A percentile compares a stretch with the other conserved stretches of the same genome.
These are phyloP conservation scores for Pimpla rufipes DNA, from an alignment of 2,888 invertebrate genomes.

Conservation along the genomic window DNA sequence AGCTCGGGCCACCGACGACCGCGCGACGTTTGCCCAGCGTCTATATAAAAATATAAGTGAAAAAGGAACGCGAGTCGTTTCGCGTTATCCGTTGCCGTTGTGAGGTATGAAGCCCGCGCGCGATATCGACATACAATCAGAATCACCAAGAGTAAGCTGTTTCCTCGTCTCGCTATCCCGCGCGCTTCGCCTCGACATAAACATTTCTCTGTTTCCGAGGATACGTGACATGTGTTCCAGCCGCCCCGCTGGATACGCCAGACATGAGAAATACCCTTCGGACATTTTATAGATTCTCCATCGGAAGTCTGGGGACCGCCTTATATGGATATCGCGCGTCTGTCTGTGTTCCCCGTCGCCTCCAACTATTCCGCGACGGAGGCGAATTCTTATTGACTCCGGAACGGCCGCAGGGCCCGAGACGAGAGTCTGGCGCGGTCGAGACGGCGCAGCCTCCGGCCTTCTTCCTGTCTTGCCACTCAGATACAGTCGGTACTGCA, in stretches of 20 bases:
- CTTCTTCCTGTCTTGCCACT: too few species aligned
- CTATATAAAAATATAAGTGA: background rate
- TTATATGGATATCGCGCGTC: conserved; percentile 8
- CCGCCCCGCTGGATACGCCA: background rate
- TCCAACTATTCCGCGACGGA: background rate
- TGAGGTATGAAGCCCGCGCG: conserved; percentile 8
- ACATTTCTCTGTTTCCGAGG: background rate
- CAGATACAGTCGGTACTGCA: too few species aligned
- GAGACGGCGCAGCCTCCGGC: conserved; percentile 5
- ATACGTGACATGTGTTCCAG: conserved; percentile 12
- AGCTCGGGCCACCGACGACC: too few species aligned
- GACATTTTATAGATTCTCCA: conserved; percentile 19
- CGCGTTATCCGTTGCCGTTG: background rate
- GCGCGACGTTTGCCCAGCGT: too few species aligned
- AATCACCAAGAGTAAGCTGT: conserved; percentile 21
- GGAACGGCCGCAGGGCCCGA: background rate
- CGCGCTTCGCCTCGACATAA: background rate
- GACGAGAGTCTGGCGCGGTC: background rate
- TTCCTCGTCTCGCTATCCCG: background rate
- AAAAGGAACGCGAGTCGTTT: background rate
- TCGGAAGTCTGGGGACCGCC: background rate
- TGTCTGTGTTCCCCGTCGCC: background rate
- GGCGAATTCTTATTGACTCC: background rate
- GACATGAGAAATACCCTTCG: conserved; percentile 16
- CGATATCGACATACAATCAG: conserved; percentile 20